Conservation (phyloP, 2,113 vertebrate genomes). For the Zapornia atra region DNA sequence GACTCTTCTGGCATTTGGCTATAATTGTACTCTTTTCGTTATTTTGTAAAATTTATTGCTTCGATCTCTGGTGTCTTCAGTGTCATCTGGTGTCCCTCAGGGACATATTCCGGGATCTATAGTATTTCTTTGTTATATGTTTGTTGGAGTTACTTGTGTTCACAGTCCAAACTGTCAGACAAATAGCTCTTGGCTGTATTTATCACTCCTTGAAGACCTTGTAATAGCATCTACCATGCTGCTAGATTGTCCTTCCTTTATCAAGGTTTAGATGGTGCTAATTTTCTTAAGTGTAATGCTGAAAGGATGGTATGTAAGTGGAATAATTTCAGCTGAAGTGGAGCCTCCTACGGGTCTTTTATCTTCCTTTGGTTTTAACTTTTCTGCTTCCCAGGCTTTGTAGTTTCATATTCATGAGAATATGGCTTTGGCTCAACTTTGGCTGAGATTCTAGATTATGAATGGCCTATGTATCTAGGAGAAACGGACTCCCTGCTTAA, state of each 20-base stretch:
- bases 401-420: background rate
- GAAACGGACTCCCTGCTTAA: background rate
- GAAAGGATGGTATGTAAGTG: slow-evolving; percentile 7
- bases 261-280: slow-evolving; percentile 47
- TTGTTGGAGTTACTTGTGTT: slow-evolving; percentile 35
- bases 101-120: slow-evolving; percentile 3
- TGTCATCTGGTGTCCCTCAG: slow-evolving; percentile 39
- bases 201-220: slow-evolving; percentile 58
- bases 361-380: background rate
- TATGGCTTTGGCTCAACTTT: background rate
- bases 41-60: slow-evolving; percentile 41
- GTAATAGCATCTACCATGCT: slow-evolving; percentile 5
- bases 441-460: background rate
- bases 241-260: slow-evolving; percentile 34
- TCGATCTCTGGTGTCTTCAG: slow-evolving; percentile 33
- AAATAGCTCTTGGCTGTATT: slow-evolving; percentile 50
- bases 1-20: slow-evolving; percentile 17
- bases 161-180: slow-evolving; percentile 30
- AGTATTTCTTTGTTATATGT: slow-evolving; percentile 19
- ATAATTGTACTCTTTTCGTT: slow-evolving; percentile 45
- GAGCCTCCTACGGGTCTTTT: background rate
- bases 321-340: slow-evolving; percentile 22
- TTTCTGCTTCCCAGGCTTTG: background rate
- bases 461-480: background rate
- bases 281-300: slow-evolving; percentile 57